These are phyloP conservation scores for Podarcis muralis DNA, from an alignment of 2,113 vertebrate species.

Conservation along the genomic window DNA sequence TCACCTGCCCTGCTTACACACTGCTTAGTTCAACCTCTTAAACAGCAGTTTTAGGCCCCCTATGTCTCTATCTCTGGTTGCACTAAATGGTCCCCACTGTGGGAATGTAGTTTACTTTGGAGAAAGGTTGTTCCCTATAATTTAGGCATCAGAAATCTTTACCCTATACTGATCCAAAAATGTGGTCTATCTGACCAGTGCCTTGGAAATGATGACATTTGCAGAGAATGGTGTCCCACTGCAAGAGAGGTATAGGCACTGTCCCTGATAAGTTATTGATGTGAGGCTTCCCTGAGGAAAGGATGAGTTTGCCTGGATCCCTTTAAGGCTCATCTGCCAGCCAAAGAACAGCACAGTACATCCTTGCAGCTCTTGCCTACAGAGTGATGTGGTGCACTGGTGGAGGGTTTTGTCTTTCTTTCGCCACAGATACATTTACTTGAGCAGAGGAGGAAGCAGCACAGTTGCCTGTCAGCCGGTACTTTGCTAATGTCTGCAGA, in stretches of 20 bases:
- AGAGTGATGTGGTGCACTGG: constrained; percentile 61
- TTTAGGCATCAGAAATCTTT: not conserved
- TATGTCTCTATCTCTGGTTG: not conserved
- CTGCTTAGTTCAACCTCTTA: not conserved
- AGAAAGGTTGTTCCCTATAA: not conserved
- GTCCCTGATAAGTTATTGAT: constrained; percentile 51
- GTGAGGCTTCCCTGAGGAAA: constrained; percentile 22
- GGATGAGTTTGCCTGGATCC: constrained; percentile 29
- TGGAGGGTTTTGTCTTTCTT: constrained; percentile 78
- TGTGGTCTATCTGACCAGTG: not conserved
- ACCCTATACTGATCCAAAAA: not conserved
- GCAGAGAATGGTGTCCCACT: constrained; percentile 6
- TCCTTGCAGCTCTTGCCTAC: constrained; percentile 69
- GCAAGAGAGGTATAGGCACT: constrained; percentile 19
- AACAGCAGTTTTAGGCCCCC: not conserved
- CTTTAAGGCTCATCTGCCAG: constrained; percentile 43
- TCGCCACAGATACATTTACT: constrained; percentile 76
- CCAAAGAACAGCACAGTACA: constrained; percentile 64
- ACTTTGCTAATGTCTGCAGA: constrained; percentile 66
- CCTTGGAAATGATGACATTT: not conserved
- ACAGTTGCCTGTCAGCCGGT: constrained; percentile 70
- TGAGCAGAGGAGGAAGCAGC: constrained; percentile 72
- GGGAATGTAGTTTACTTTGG: not conserved
- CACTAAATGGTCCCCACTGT: not conserved
- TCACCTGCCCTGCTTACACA: no score